Base-by-base conservation (phyloP, 2,797 vertebrate genomes). In the Myotis findleyi region DNA sequence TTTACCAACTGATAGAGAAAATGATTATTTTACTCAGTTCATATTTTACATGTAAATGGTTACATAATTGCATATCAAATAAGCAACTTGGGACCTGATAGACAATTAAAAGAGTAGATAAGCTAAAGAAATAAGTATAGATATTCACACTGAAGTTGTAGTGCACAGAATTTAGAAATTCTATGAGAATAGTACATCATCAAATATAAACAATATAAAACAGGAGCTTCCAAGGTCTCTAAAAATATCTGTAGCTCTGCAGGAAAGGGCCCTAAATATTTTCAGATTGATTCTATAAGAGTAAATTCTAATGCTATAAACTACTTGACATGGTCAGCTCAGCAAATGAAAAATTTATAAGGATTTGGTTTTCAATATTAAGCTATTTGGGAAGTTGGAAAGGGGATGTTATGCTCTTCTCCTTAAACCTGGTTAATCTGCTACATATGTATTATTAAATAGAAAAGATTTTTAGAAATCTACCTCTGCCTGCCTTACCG, bases 241-340 rank as follows among this genome's bases (percentile, higher is more conserved):
- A 81, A 93, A 93, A 80, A 59, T 91, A 84, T 81, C 55, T 93
- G 14, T 53, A 86, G 25, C 71, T 94, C 23, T 38, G 38, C 6
- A 64, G 18, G n/a, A 20, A 72, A 76, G 68, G 62, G 30, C 4
- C 20, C 20, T 38, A 94, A 77, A 71, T 95, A 81, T 87, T 91
- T 85, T 86, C 64, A 75, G 64, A 12, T 25, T 90, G 33, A 89
- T 92, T 81, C 47, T 51, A 1, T 44, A 84, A 53, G 59, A 21
- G 44, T 77, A 85, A 83, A 88, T 83, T 21, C 41, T 95, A 44
- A 89, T 76, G 36, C 41, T 75, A 71, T 62, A 73, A 87, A 44
- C 66, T 68, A 64, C 51, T 90, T 92, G 57, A 49, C 6, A 77
- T 83, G 33, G 81, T 92, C 27, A 95, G 23, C n/a, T 91, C 7